Conservation (phyloP, 2,888 invertebrate species). For the Eudasyphora cyanicolor region DNA sequence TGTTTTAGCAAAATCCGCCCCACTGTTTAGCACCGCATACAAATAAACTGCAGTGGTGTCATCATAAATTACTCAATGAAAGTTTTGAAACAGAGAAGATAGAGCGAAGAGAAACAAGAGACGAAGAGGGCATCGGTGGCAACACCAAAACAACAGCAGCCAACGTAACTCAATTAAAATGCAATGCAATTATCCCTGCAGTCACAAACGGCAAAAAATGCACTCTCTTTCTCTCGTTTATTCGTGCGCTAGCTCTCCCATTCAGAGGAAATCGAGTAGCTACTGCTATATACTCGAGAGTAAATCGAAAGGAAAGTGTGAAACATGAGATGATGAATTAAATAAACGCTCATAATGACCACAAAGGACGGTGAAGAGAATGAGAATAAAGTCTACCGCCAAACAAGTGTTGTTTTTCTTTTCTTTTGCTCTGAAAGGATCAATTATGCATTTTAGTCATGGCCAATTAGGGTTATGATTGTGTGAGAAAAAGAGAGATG, state of each 20-base stretch:
- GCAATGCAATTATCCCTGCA: not conserved
- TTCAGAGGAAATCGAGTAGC: not conserved
- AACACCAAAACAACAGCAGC: not conserved
- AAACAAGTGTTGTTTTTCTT: no score
- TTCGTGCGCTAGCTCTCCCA: not conserved
- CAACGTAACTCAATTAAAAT: constrained; percentile 1
- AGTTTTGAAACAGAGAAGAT: not conserved
- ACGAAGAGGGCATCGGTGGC: not conserved
- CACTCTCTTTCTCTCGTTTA: not conserved
- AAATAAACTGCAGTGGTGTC: not conserved
- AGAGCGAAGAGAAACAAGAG: not conserved
- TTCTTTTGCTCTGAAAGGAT: not conserved
- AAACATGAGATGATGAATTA: constrained; percentile 54
- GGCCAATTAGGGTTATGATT: constrained; percentile 53
- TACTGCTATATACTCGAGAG: no score
- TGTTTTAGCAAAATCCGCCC: no score
- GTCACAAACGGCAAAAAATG: not conserved
- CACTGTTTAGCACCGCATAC: not conserved
- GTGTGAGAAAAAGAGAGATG: no score
- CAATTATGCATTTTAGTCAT: constrained; percentile 45
- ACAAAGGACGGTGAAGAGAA: not conserved
- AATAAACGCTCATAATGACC: constrained; percentile 30
- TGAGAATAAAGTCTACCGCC: no score
- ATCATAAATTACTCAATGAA: not conserved
- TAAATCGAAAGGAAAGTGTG: not conserved